Base-by-base conservation (phyloP, 2,888 invertebrate species). In the Parnassius smintheus region DNA sequence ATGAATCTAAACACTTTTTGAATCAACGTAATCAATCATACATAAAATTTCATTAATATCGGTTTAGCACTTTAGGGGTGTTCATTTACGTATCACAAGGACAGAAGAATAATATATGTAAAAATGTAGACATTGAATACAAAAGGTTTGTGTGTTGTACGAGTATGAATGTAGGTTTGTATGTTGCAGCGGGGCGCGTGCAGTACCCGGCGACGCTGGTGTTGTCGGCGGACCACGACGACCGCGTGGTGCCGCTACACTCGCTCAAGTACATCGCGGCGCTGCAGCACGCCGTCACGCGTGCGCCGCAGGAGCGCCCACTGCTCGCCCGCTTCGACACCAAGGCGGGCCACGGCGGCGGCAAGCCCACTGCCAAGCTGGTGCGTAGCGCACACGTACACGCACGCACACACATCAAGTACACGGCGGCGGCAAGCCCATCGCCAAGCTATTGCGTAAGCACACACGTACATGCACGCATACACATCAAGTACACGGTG, bases 401-500 rank as follows among this genome's bases (percentile, higher is more conserved):
- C 12, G 4, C 18, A 9, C 44, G 1, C 50, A 25, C 50, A 2
- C 13, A 9, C 35, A 4, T 25, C 2, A 25, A 25, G n/a, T 8
- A n/a, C 11, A 8, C 12, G 18, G 18, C 18, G 18, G 18, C 18
- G 18, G 18, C 18, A 18, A 18, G 18, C 18, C 18, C 18, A 18
- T 18, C 18, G 18, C 18, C 18, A 18, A 18, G 18, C 18, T 18
- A 18, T 18, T 18, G 18, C 18, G 18, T 18, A 18, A 18, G 1
- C 18, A 18, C 18, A 18, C 18, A 18, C 18, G 18, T 18, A 18
- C 18, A 18, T 18, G 95, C 98, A 62, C 93, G 97, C 62, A 94
- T 99, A 68, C 99, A 99, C 82, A 98, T 97, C 63, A 98, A 98
- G 87, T 97, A 99, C 99, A 99, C 91, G 99, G 99, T 52, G 94